Evolutionary conservation across 2,888 invertebrate genomes (phyloP), one percentile per base, ranked within the genome.

Genomic region (Pristionchus japonicus): DNA sequence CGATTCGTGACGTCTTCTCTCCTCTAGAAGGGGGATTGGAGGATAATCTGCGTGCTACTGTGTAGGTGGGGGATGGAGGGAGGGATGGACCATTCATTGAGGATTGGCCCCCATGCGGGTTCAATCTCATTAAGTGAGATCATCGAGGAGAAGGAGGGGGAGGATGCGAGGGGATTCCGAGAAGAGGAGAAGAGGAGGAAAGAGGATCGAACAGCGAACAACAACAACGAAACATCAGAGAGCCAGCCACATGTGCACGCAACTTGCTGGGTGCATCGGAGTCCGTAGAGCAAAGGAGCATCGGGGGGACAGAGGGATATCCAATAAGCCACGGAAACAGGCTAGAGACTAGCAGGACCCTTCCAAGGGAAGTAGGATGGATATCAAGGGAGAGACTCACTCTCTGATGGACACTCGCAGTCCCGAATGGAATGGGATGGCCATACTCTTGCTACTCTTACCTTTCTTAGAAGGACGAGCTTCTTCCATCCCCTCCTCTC

Each of bases 161-260:
- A 43, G 43, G 43, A 43, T 11, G 27, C 43, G 37, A 52, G 57
- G 83, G 31, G 61, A 84, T 37, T n/a, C 15, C 3, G 20, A 43
- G 82, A 82, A 13, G 40, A n/a, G 34, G 84, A 80, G 49, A 13
- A 47, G 31, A n/a, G 23, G 80, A 80, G 47, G 37, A 49, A 31
- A 31, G 37, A 31, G 37, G 74, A 57, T 57, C 57, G 57, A 57
- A 57, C 57, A 20, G 23, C 7, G 23, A 74, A 23, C 6, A 40
- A 40, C 74, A 74, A 74, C 74, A 74, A 74, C 74, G 74, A 74
- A 74, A 74, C 74, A 74, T 74, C 31, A 74, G 74, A 13, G 40
- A 37, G 31, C 6, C 31, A 43, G 17, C 20, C 23, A 31, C 15
- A 4, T 3, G 13, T 43, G 40, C 74, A 43, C 40, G 43, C 77